Evolutionary conservation across 2,113 vertebrate species (phyloP), one percentile per base, ranked within the genome.

Genomic region (Halichoeres trimaculatus): DNA sequence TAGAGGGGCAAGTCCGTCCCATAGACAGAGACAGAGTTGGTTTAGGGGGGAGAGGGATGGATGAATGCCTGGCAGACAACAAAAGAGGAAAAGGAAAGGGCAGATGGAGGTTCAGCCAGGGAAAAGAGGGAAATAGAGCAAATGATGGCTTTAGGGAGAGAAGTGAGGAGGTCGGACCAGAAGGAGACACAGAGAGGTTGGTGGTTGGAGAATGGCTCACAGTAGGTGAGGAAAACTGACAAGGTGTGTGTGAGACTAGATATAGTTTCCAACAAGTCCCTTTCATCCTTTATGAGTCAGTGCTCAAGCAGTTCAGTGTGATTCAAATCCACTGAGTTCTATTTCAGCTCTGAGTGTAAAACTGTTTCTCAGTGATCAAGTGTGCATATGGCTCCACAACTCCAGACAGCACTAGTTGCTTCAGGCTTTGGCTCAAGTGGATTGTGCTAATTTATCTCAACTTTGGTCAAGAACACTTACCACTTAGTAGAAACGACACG

Each of bases 211-310:
- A 64, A 23, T 0, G 35, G 54, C 17, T 60, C 66, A 47, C 23
- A 61, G 57, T 71, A 70, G 60, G 74, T 61, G 14, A 50, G 64
- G 40, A 64, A 68, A 83, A 80, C 63, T 78, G 62, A 75, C 75
- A 64, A n/a, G n/a, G n/a, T n/a, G n/a, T n/a, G n/a, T n/a, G n/a
- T n/a, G n/a, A 22, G 50, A 47, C 20, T 10, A 10, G 19, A 12
- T 48, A 30, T 30, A 30, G 12, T 53, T 26, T 74, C 30, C 26
- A 23, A 61, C 26, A 5, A 7, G 13, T 48, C 2, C 0, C 24
- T 40, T 70, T 13, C 8, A 34, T 35, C 10, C 17, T 30, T 30
- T 16, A 45, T 14, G 30, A 23, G 22, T n/a, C 59, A 5, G 70
- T 26, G 30, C 3, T 12, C 17, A 6, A 24, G 11, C 45, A 45